Evolutionary conservation across 2,113 vertebrate genomes (phyloP).

Genomic region (Phyllopteryx taeniolatus): DNA sequence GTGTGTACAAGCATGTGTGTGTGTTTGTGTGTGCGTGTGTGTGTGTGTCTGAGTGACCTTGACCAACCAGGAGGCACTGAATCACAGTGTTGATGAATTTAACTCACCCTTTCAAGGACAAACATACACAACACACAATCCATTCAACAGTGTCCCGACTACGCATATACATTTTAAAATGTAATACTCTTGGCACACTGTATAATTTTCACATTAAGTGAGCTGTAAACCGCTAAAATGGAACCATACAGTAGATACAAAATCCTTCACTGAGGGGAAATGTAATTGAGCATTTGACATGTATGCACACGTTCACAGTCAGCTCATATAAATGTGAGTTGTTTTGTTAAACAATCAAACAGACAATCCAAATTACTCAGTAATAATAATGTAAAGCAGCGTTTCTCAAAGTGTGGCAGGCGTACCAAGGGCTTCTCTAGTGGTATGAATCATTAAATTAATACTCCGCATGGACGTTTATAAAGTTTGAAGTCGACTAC

Average conservation of each 20-base stretch:
- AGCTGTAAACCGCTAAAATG: background rate
- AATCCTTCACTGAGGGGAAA: background rate
- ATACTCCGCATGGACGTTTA: too few relatives aligned
- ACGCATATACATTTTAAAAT: background rate
- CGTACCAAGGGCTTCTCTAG: too few relatives aligned
- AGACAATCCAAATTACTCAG: too few relatives aligned
- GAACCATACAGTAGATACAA: background rate
- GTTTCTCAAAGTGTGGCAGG: too few relatives aligned
- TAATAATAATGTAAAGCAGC: too few relatives aligned
- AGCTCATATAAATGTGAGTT: too few relatives aligned
- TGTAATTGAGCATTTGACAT: background rate
- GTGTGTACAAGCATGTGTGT: conserved; percentile 1
- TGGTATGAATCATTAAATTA: too few relatives aligned
- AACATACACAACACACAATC: conserved; percentile 1
- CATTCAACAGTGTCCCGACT: background rate
- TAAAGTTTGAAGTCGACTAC: too few relatives aligned
- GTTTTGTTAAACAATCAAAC: too few relatives aligned
- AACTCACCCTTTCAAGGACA: conserved; percentile 32
- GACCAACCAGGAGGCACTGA: conserved; percentile 37
- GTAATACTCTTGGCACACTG: background rate
- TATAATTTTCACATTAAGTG: background rate
- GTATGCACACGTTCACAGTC: background rate
- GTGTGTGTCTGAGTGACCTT: conserved; percentile 42
- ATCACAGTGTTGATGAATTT: conserved; percentile 53
- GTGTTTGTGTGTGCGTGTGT: conserved; percentile 6